Percentiles rank a stretch among this genome's conserved stretches.
These are phyloP conservation scores for Trichomalopsis sarcophagae DNA, from an alignment of 1,140 invertebrate genomes.

Conservation along the genomic window DNA sequence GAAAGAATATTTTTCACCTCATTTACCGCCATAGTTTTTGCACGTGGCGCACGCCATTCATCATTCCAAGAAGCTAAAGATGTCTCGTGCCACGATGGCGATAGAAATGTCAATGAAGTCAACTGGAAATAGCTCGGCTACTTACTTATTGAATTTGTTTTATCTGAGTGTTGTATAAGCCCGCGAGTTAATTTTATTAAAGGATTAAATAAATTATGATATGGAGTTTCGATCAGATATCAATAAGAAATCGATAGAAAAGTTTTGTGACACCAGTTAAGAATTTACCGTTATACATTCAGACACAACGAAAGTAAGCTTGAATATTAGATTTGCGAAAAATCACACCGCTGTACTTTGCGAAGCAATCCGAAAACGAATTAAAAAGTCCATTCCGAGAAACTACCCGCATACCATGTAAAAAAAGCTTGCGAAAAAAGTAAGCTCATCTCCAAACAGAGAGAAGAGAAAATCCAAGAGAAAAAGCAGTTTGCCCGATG, in stretches of 20 bases:
- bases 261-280: no score
- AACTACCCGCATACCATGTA: background rate
- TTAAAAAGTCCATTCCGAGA: background rate
- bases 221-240: no score
- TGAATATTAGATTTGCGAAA: no score
- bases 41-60: background rate
- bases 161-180: background rate
- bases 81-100: background rate
- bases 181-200: no score
- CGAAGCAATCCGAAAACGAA: background rate
- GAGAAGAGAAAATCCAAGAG: background rate
- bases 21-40: background rate
- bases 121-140: background rate
- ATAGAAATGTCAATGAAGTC: background rate
- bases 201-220: no score
- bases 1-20: background rate
- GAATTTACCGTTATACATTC: no score
- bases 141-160: background rate
- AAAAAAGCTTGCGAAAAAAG: background rate
- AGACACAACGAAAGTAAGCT: no score
- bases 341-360: background rate
- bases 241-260: no score
- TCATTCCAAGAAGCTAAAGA: background rate
- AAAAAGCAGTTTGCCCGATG: background rate
- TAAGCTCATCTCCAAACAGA: background rate